Conservation (phyloP, 1,140 invertebrate species). For the Drosophila auraria region DNA sequence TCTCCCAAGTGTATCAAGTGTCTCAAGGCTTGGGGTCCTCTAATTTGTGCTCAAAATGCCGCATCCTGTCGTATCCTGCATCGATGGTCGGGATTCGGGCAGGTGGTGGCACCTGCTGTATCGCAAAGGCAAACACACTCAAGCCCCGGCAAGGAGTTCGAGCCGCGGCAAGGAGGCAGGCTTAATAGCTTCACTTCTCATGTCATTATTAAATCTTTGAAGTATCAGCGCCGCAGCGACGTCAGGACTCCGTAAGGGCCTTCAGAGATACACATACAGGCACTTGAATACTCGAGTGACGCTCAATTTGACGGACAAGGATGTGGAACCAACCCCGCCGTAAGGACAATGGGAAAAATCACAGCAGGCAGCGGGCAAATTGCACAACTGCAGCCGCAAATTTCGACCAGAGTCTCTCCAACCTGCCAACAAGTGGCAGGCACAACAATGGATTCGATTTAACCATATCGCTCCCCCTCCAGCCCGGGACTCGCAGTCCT, state of each 20-base stretch:
- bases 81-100: conserved; percentile 13
- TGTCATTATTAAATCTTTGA: conserved; percentile 83
- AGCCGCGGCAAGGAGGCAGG: conserved; percentile 22
- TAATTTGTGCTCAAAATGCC: conserved; percentile 57
- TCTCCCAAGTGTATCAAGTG: conserved; percentile 9
- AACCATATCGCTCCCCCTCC: conserved; percentile 38
- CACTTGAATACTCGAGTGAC: conserved; percentile 79
- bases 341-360: conserved; percentile 70
- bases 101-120: conserved; percentile 55
- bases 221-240: conserved; percentile 57
- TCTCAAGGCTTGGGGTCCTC: conserved; percentile 7
- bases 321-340: conserved; percentile 47
- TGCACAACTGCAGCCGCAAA: conserved; percentile 64
- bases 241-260: conserved; percentile 2
- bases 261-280: conserved; percentile 58
- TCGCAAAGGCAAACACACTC: conserved; percentile 70
- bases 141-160: conserved; percentile 6
- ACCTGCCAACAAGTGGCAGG: conserved; percentile 48
- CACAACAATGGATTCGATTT: conserved; percentile 62
- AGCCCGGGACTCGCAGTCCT: conserved; percentile 19
- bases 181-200: conserved; percentile 75
- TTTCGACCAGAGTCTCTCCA: conserved; percentile 25
- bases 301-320: conserved; percentile 79
- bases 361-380: conserved; percentile 67
- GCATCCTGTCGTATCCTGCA: conserved; percentile 32